These are phyloP conservation scores for Zootoca vivipara DNA, from an alignment of 2,113 vertebrate genomes.

Conservation along the genomic window DNA sequence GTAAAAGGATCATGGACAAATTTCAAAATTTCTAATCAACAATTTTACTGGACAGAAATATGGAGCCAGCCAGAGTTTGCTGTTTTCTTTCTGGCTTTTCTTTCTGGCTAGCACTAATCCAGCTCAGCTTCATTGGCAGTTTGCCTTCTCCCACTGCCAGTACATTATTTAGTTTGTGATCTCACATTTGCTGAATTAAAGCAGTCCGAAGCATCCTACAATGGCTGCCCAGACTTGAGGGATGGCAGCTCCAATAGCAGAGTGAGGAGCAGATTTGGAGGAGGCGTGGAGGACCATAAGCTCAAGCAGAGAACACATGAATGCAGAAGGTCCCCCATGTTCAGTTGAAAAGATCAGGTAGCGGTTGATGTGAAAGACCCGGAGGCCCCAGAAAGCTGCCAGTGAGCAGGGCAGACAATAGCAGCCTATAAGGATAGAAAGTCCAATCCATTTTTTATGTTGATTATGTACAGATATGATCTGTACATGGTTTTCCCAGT, in stretches of 20 bases:
- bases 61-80: background rate
- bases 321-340: background rate
- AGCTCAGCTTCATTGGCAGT: background rate
- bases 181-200: background rate
- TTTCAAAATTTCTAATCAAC: background rate
- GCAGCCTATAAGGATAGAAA: background rate
- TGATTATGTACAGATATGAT: background rate
- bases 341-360: background rate
- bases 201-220: background rate
- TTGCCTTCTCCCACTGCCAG: background rate
- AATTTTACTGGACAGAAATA: background rate
- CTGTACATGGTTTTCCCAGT: too few relatives aligned
- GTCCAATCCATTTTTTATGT: background rate
- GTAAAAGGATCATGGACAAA: background rate
- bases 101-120: background rate
- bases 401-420: background rate
- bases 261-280: background rate
- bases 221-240: background rate
- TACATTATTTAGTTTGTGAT: background rate
- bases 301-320: background rate
- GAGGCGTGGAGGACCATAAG: background rate
- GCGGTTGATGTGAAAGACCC: background rate
- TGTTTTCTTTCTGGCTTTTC: background rate
- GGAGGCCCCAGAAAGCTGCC: background rate
- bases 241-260: background rate